Evolutionary conservation across 2,797 vertebrate genomes (phyloP), one percentile per base, ranked within the genome.

Genomic region (Darevskia nairensis): DNA sequence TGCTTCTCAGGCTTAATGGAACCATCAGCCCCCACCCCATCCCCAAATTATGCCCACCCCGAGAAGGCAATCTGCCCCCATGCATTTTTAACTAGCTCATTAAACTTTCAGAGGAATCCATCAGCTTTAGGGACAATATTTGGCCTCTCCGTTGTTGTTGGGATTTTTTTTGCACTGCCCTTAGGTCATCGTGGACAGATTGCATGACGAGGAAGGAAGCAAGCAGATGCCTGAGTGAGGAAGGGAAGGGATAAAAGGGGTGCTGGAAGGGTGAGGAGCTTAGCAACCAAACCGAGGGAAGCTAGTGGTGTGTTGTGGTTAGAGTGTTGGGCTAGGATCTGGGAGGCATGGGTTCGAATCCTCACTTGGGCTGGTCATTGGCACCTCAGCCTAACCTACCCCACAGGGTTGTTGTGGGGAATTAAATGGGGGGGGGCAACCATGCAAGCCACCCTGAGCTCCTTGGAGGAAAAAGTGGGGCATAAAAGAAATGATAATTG

Each of bases 11-110:
- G 1, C 55, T 72, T 85, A 89, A 89, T 85, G 55, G 88, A 86
- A 61, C 85, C 15, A 4, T n/a, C 77, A 46, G 50, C 76, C 10
- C 39, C 35, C 25, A 4, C 1, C n/a, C 19, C 19, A 46, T 68
- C 29, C 25, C 44, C 3, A 35, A 3, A 1, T 27, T 44, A 23
- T 29, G 3, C 5, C 68, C 50, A 15, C 64, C 87, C 68, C 7
- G 27, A 87, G 64, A 84, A 85, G 29, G 10, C 3, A 87, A 87
- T 90, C 95, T 92, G 85, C 74, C 84, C 32, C 0, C 77, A 94
- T 95, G 41, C 92, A 95, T 96, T 94, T 95, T 96, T 95, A 92
- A 96, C 81, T 29, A 95, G 80, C 55, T 87, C 81, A 2, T 95
- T 90, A 44, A 89, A 86, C 76, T 86, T 86, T 66, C 44, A 89